These are phyloP conservation scores for Cepaea hortensis DNA, from an alignment of 2,888 invertebrate genomes.

Conservation along the genomic window DNA sequence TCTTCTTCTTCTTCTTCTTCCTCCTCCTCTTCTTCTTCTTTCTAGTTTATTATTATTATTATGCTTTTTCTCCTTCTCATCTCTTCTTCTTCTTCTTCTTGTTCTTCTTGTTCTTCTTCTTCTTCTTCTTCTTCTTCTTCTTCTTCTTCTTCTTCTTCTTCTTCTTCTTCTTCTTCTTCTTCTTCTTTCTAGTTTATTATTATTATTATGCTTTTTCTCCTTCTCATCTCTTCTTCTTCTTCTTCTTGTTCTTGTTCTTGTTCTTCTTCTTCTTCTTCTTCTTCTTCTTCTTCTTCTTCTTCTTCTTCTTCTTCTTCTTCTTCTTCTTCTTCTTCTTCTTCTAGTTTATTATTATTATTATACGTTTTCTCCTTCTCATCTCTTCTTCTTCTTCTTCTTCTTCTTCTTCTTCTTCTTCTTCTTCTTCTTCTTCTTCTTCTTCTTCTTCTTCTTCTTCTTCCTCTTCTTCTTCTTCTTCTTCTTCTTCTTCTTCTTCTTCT, in stretches of 20 bases:
- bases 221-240: too few relatives aligned
- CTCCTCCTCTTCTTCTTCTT: too few relatives aligned
- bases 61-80: slow-evolving; percentile 18
- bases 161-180: neutral
- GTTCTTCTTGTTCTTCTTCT: neutral
- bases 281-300: slow-evolving; percentile 4
- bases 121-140: neutral
- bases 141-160: neutral
- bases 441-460: neutral
- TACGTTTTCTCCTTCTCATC: neutral
- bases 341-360: neutral
- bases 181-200: too few relatives aligned
- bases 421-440: neutral
- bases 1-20: too few relatives aligned
- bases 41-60: neutral
- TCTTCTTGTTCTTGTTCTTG: too few relatives aligned
- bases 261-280: neutral
- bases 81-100: neutral
- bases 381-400: neutral
- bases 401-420: neutral
- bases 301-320: neutral
- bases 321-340: too few relatives aligned
- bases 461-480: neutral
- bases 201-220: too few relatives aligned
- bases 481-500: slow-evolving; percentile 26